Evolutionary conservation across 2,888 invertebrate genomes (phyloP), one percentile per base, ranked within the genome.

Genomic region (Nomada lathburiana): DNA sequence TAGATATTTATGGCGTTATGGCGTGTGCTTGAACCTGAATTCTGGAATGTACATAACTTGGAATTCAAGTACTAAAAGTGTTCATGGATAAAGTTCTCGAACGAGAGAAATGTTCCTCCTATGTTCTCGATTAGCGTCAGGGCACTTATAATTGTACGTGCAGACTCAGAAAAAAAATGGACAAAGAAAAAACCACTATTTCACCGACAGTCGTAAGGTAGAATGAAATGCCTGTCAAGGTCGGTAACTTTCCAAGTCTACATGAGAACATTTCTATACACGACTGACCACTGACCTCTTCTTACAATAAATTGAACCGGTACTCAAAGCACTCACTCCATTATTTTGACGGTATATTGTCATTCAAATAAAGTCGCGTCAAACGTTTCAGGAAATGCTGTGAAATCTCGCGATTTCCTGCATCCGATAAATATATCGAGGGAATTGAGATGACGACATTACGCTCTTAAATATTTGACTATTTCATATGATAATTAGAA

Each of bases 181-280:
- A 23, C 42, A 29, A 20, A 29, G 23, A 11, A 70, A 57, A 81
- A 63, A 59, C 65, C 57, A 29, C 5, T 70, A 81, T 79, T 80
- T 81, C 36, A 69, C 42, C 52, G 64, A 53, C 1, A 29, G 26
- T 23, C 20, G 55, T 36, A 64, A 60, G 59, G 26, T 52, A 57
- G 59, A 76, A 84, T 69, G 74, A 84, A 89, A 91, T 91, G 83
- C 90, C 88, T 88, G 90, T 85, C 90, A 91, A 91, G 91, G 89
- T 91, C 88, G 89, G 85, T 90, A 90, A 91, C 90, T 90, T 91
- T 92, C 88, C 85, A 90, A 86, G 82, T 86, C 71, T 70, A 42
- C 36, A 53, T 74, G 62, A 26, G 50, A 79, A 78, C 80, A 80
- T 86, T 86, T 87, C 77, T 79, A 76, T 80, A 85, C 62, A 42